Evolutionary conservation across 2,888 invertebrate genomes (phyloP), one percentile per base, ranked within the genome.

Genomic region (Drosophila tanythrix): DNA sequence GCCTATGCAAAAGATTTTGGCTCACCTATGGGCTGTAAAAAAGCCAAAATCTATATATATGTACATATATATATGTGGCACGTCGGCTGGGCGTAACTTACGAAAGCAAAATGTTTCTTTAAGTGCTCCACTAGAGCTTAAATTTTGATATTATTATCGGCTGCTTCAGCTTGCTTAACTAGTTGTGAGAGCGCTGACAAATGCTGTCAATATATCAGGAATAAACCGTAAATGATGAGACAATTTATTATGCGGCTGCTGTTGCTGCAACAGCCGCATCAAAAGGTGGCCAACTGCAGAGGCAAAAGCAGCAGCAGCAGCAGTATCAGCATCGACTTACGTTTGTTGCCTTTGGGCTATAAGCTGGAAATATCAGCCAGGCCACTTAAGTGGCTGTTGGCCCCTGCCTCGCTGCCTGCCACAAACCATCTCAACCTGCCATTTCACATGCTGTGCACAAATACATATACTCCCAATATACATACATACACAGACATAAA

Each of bases 151-250:
- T 50, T 43, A 56, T n/a, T 43, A 56, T n/a, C 27, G 13, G 31
- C 60, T 18, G 25, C 27, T 58, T 51, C 15, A 38, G 33, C 52
- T 27, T 48, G 43, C 46, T 48, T 65, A 65, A 69, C 62, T 60
- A n/a, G 55, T 56, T 68, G 69, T 52, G 74, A 63, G 67, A 48
- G 64, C 55, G 76, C 84, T 87, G 86, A 89, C 83, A 87, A 88
- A 83, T 83, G 81, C 83, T 78, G 83, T 83, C 87, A 79, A 87
- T 88, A 82, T 80, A 83, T 90, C 80, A 90, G 76, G 59, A 62
- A 75, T 67, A 88, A 80, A 79, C 83, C 79, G 64, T 83, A 88
- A 88, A 83, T 83, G 88, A 87, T 88, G 83, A 65, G 76, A 70
- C 83, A 76, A 88, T 88, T 87, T 88, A 88, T 87, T 77, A 83